Evolutionary conservation across 2,888 invertebrate genomes (phyloP), one percentile per base, ranked within the genome.

Genomic region (Synergus japonicus): DNA sequence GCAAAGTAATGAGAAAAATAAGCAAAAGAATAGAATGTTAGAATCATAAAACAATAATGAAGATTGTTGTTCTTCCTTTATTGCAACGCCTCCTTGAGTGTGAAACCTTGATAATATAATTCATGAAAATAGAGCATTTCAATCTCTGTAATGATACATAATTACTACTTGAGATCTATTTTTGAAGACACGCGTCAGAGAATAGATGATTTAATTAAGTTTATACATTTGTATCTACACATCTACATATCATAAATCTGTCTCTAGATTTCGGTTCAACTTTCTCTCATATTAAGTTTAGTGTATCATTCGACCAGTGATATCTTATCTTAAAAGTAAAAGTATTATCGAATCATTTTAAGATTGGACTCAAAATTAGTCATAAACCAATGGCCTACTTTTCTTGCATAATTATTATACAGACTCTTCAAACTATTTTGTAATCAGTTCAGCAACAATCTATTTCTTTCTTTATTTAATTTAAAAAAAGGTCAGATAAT

Each of bases 271-370:
- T 69, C 69, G 15, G 46, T 37, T 10, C 15, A 10, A 69, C 69
- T 69, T 69, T 69, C 69, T 69, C 69, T 69, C 69, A 29, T 29
- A 29, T 29, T 69, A 4, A 69, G 46, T 9, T 46, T 69, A 54
- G 37, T 22, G n/a, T 67, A 13, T 29, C 69, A 49, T 69, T 67
- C 13, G 22, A 44, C 67, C 13, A 13, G 46, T 69, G 46, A n/a
- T 15, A 69, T 49, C 69, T 69, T 69, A 69, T 69, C 69, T 49
- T 15, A 49, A 69, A 69, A 49, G 29, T 49, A 46, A 63, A 29
- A 69, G 69, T 46, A 49, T 69, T 69, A 69, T 69, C 15, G 69
- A 69, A 69, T 69, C 69, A 15, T 46, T 69, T 49, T 37, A 69
- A 15, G 15, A 29, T 22, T 69, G 67, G 67, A 37, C 69, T 10